phyloP scores from a whole-genome alignment of 37 sponge, comb jelly and placozoan species.

The Spongilla lacustris region DNA sequence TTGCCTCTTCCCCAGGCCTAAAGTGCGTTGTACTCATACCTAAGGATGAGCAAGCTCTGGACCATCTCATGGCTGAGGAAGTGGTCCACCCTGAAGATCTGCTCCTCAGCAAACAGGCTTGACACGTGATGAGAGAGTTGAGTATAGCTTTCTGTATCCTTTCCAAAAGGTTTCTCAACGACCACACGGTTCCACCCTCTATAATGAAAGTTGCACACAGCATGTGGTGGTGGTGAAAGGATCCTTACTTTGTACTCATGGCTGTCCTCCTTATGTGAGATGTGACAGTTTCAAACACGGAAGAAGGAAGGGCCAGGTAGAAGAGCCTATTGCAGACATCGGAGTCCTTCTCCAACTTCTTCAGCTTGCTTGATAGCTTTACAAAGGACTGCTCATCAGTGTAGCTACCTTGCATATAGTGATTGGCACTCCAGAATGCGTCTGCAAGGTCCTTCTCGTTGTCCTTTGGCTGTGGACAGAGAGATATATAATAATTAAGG shows the following conservation, averaged over 20 bases:
- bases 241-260: slow-evolving; percentile 76
- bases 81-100: slow-evolving; percentile 80
- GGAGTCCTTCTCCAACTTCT: slow-evolving; percentile 68
- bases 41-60: slow-evolving; percentile 49
- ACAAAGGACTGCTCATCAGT: slow-evolving; percentile 64
- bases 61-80: slow-evolving; percentile 93
- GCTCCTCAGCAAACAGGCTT: background rate
- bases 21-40: slow-evolving; percentile 38
- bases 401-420: slow-evolving; percentile 89
- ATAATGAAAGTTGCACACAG: background rate
- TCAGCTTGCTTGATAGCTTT: slow-evolving; percentile 69
- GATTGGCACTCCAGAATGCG: slow-evolving; percentile 75
- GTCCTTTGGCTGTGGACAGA: slow-evolving; percentile 39
- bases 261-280: slow-evolving; percentile 69
- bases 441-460: slow-evolving; percentile 72
- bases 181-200: slow-evolving; percentile 76
- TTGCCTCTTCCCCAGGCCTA: no score
- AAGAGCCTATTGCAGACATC: slow-evolving; percentile 75
- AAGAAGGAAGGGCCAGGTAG: slow-evolving; percentile 97
- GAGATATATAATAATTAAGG: background rate
- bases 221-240: background rate
- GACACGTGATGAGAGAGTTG: background rate
- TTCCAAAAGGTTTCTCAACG: background rate
- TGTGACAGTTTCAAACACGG: slow-evolving; percentile 91
- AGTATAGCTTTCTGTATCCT: background rate